Conservation (phyloP, 2,888 invertebrate genomes). For the Liopterus haemorrhoidalis region DNA sequence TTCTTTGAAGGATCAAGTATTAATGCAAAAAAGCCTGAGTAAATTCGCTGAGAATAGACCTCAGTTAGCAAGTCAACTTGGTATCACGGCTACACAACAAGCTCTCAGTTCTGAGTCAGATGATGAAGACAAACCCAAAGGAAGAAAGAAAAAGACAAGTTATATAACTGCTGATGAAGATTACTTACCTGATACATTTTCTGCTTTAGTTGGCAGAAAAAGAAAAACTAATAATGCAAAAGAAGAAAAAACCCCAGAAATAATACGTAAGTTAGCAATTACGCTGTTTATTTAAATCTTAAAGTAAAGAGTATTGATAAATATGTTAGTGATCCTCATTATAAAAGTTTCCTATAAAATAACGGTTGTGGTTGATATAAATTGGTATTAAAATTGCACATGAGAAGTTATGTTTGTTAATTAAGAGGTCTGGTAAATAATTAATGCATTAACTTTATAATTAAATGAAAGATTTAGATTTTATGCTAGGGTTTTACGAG, state of each 20-base stretch:
- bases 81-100: constrained; percentile 45
- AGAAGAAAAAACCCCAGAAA: constrained; percentile 39
- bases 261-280: constrained; percentile 18
- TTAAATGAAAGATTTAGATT: too few species aligned
- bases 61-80: constrained; percentile 54
- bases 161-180: constrained; percentile 48
- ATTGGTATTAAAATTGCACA: too few species aligned
- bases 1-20: constrained; percentile 49
- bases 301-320: too few species aligned
- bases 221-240: constrained; percentile 37
- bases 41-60: constrained; percentile 60
- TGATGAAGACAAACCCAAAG: constrained; percentile 23
- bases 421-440: too few species aligned
- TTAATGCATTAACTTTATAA: too few species aligned
- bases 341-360: too few species aligned
- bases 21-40: constrained; percentile 60
- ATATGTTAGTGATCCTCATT: too few species aligned
- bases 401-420: too few species aligned
- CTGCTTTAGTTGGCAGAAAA: constrained; percentile 41
- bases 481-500: too few species aligned
- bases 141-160: constrained; percentile 13
- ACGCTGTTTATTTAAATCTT: constrained; percentile 3
- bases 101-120: constrained; percentile 28
- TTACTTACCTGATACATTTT: constrained; percentile 47
- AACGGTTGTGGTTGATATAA: too few species aligned